Base-by-base conservation (phyloP, 2,113 vertebrate species). In the Motacilla alba region DNA sequence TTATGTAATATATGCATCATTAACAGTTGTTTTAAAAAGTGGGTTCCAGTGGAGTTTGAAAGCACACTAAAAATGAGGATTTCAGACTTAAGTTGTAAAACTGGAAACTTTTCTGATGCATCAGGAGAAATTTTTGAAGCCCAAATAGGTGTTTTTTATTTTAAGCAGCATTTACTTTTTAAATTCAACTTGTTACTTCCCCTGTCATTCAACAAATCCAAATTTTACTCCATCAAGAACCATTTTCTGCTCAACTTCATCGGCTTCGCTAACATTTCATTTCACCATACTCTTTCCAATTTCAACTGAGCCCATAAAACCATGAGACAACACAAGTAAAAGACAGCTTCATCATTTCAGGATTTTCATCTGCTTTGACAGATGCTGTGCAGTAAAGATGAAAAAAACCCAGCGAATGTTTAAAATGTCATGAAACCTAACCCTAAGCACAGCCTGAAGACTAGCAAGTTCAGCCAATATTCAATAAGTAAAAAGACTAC, bases 81-180 rank as follows among this genome's bases (percentile, higher is more conserved):
- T 84, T 79, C 1, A 0, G 75, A 94, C 28, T 6, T 8, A 12
- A 2, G 0, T 1, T 56, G 33, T 66, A 76, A 12, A 85, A 76
- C 3, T 1, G 0, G 12, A 67, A 67, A 26, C 5, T 85, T 5
- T 74, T 77, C 59, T 86, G 37, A 56, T 9, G 20, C 0, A 0
- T 47, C 15, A 67, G 20, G 8, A 83, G 13, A 56, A 39, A 35
- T 26, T 66, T 83, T 3, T 73, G 28, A 84, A 73, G 37, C 8
- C 13, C 33, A 62, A 30, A 0, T 8, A 67, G 12, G 27, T 44
- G 33, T 53, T 63, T 60, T 47, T 15, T 4, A 59, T 24, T 28
- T 62, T 72, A 52, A 56, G 20, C 11, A 87, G 28, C 7, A n/a
- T 82, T 67, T 50, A 53, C 16, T 77, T 64, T 16, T 43, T 55